Evolutionary conservation across 1,140 invertebrate genomes (phyloP), one percentile per base, ranked within the genome.

Genomic region (Lucilia sericata): DNA sequence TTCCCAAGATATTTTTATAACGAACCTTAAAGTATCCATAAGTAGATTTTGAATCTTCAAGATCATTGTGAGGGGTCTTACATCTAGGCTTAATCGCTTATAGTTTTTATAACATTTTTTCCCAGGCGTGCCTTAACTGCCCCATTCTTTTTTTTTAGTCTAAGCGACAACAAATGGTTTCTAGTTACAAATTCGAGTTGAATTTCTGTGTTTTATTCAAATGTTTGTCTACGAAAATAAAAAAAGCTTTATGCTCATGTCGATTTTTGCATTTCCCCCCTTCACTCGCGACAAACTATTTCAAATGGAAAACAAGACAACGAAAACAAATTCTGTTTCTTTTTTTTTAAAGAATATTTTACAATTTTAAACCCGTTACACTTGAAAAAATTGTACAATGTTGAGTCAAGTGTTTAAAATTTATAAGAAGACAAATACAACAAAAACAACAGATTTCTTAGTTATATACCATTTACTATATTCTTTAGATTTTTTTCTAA

Each of bases 401-500:
- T 70, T 70, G 65, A 70, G 65, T 9, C 65, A 70, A 70, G 65
- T 70, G 65, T 70, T 70, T 70, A 70, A 70, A 55, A 55, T 55
- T 55, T 55, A 12, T 30, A 30, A 30, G 25, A 30, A 30, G 25
- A 30, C 25, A 14, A 17, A 42, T 7, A 10, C 55, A 60, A 42
- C 5, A 7, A 42, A 42, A 21, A 70, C 25, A 70, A 10, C 25
- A 70, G 60, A 65, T 19, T 65, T 65, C 9, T 2, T 65, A n/a
- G 12, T 65, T 65, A 17, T 13, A 17, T 60, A n/a, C 9, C 12
- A n/a, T 60, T n/a, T n/a, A n/a, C n/a, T 60, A n/a, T 60, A 13
- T 13, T 70, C n/a, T 8, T 30, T 30, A 30, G 25, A 30, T 8
- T 70, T 70, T 10, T 70, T 70, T 70, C 25, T 70, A 10, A n/a